These are phyloP conservation scores for Pseudocheirus occidentalis DNA, from an alignment of 2,797 vertebrate genomes.

Conservation along the genomic window DNA sequence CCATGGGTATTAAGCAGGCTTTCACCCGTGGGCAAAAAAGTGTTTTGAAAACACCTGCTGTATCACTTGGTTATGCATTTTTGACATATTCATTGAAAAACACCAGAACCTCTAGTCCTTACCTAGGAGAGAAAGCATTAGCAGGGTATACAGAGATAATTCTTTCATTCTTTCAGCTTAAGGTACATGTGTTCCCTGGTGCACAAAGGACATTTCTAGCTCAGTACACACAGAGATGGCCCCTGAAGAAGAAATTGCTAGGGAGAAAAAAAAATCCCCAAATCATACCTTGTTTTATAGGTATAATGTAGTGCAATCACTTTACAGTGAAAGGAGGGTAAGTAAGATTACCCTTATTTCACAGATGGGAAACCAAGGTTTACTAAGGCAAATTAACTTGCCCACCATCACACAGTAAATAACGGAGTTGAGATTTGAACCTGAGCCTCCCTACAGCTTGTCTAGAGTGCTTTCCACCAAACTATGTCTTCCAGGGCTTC, in stretches of 20 bases:
- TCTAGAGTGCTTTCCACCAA: neutral
- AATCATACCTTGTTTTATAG: neutral
- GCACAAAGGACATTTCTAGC: neutral
- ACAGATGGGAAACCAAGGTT: neutral
- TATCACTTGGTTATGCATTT: slow-evolving; percentile 41
- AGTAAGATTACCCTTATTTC: neutral
- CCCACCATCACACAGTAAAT: neutral
- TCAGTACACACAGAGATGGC: neutral
- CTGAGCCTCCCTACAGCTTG: neutral
- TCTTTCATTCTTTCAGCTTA: neutral
- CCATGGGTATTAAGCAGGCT: slow-evolving; percentile 1
- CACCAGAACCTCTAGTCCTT: neutral
- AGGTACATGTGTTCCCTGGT: neutral
- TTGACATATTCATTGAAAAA: neutral
- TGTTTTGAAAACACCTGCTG: neutral
- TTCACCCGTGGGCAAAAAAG: neutral
- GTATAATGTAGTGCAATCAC: neutral
- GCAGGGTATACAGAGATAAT: neutral
- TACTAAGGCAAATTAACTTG: neutral
- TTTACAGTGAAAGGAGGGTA: neutral
- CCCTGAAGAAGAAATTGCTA: slow-evolving; percentile 13
- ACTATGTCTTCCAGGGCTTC: neutral
- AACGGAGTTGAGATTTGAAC: neutral
- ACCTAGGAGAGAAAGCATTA: neutral
- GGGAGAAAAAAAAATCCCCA: neutral